phyloP scores from a whole-genome alignment of 2,113 vertebrate species.

The Ellobius talpinus region DNA sequence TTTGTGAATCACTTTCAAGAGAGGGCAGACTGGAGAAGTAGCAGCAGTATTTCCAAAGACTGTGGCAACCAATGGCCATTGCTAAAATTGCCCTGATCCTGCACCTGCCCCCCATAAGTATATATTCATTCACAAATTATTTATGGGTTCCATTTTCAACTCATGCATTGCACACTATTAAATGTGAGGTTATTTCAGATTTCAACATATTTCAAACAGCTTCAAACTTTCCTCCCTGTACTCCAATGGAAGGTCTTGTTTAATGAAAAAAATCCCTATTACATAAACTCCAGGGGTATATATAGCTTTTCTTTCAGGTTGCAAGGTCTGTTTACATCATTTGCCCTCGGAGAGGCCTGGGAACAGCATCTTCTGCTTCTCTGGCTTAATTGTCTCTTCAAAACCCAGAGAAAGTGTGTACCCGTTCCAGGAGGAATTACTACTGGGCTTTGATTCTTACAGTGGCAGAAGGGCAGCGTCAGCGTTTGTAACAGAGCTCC shows the following conservation, averaged over 20 bases:
- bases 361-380: conserved; percentile 51
- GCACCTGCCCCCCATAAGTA: not conserved
- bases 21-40: not conserved
- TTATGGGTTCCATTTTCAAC: not conserved
- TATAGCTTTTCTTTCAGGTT: not conserved
- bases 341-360: not conserved
- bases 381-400: conserved; percentile 60
- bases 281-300: not conserved
- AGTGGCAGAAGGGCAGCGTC: not conserved
- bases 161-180: not conserved
- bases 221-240: not conserved
- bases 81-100: not conserved
- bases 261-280: not conserved
- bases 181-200: not conserved
- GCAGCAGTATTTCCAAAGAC: not conserved
- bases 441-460: not conserved
- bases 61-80: not conserved
- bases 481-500: conserved; percentile 49
- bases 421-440: conserved; percentile 64
- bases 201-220: not conserved
- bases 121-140: not conserved
- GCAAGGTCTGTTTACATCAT: not conserved
- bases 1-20: conserved; percentile 2
- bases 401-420: conserved; percentile 54
- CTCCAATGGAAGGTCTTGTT: not conserved